Conservation (phyloP, 2,113 vertebrate species). For the Procavia capensis region DNA sequence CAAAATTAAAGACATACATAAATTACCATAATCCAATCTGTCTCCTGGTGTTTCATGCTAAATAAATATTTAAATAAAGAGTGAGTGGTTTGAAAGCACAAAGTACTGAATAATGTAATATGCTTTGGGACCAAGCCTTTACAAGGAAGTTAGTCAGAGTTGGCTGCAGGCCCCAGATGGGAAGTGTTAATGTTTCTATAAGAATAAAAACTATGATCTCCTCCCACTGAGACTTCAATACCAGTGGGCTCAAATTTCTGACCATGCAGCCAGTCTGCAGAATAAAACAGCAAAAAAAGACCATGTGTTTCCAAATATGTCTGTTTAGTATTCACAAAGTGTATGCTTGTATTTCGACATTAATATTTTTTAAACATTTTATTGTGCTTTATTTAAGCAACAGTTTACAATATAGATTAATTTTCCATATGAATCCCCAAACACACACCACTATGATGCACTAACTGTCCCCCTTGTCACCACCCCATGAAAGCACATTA, state of each 20-base stretch:
- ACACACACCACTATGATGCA: too few species aligned
- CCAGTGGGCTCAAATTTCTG: not conserved
- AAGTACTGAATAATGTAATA: conserved; percentile 35
- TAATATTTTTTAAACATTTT: not conserved
- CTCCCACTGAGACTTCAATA: not conserved
- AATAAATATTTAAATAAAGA: conserved; percentile 69
- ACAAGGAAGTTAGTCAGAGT: conserved; percentile 9
- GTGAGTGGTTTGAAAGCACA: conserved; percentile 43
- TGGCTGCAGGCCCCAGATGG: not conserved
- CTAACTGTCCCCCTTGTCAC: too few species aligned
- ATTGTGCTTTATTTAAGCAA: too few species aligned
- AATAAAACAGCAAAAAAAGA: not conserved
- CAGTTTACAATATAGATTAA: too few species aligned
- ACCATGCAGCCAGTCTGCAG: not conserved
- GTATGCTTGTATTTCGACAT: not conserved
- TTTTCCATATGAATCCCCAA: too few species aligned
- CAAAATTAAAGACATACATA: conserved; percentile 65
- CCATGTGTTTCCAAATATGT: not conserved
- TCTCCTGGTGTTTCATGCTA: conserved; percentile 30
- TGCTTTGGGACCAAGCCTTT: not conserved
- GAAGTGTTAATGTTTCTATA: not conserved
- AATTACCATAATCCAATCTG: not conserved
- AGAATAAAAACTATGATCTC: not conserved
- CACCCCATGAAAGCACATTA: too few species aligned
- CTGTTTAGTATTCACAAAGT: conserved; percentile 16